Percentiles rank a stretch among this genome's conserved stretches.
Evolutionary conservation across 1,140 invertebrate genomes (phyloP).

Genomic region (Phymastichus coffea): DNA sequence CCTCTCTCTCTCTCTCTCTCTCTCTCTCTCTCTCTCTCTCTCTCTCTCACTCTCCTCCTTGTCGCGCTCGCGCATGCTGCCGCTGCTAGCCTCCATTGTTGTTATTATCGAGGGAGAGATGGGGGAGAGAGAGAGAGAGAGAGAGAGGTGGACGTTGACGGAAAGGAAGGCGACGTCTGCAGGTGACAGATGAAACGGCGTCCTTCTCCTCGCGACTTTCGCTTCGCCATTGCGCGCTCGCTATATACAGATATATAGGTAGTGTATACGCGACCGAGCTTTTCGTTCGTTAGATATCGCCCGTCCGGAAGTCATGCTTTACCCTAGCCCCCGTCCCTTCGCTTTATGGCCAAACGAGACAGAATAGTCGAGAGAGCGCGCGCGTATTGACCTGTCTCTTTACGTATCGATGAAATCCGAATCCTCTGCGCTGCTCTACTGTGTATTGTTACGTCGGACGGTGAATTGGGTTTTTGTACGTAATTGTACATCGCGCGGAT

Average conservation of each 20-base stretch:
- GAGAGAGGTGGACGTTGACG: constrained; percentile 50
- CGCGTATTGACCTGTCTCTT: constrained; percentile 8
- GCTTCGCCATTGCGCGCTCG: constrained; percentile 25
- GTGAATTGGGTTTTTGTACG: too few species aligned
- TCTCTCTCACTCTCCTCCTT: constrained; percentile 30
- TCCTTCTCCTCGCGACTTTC: constrained; percentile 21
- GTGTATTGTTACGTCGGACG: too few species aligned
- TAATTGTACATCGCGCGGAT: too few species aligned
- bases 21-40: constrained; percentile 26
- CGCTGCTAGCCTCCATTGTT: constrained; percentile 46
- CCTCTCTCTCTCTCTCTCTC: constrained; percentile 37
- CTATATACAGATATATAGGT: too few species aligned
- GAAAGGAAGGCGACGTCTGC: constrained; percentile 58
- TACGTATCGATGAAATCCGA: constrained; percentile 4
- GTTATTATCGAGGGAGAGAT: constrained; percentile 56
- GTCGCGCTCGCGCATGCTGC: constrained; percentile 4
- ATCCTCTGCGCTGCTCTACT: not conserved
- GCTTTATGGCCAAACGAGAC: too few species aligned
- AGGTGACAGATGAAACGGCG: constrained; percentile 54
- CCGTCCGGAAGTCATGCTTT: constrained; percentile 1
- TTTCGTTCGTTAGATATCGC: constrained; percentile 25
- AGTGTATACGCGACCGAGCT: too few species aligned
- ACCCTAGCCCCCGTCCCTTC: not conserved
- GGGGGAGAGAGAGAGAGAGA: constrained; percentile 25
- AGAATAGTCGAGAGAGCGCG: too few species aligned